Base-by-base conservation (phyloP, 2,113 vertebrate species). In the Rhabdomys dilectus region DNA sequence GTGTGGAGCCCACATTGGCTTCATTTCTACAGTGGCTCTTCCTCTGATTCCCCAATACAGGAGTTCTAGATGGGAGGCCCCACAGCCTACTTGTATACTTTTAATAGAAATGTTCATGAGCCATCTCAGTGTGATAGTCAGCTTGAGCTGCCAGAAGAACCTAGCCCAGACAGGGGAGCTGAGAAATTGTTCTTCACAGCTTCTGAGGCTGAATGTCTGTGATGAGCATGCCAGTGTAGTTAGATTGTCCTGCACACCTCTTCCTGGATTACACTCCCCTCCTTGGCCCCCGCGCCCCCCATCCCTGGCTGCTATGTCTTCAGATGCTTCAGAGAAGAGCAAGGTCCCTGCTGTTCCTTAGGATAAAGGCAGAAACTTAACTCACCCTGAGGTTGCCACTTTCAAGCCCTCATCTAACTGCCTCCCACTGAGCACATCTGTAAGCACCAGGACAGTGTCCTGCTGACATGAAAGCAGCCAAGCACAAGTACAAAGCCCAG, bases 271-370 rank as follows among this genome's bases (percentile, higher is more conserved):
- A 17, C 24, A 31, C 64, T 31, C 26, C 64, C 29, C 29, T 0
- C 26, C 2, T 7, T 7, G 1, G 1, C 6, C 6, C 3, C n/a
- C 10, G 21, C 24, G 4, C 29, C 13, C 76, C 3, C 48, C 45
- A 16, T 19, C 56, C 16, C 56, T 17, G 29, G 42, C 73, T 76
- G 39, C 10, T 6, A 0, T 16, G 15, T 77, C 75, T 48, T 45
- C 45, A 48, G 12, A 3, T 7, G 45, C 13, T 48, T 29, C 15
- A 34, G 45, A 78, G 45, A 22, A 7, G 36, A 70, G 70, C 17
- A 21, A 72, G 13, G 7, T 7, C 76, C 7, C 76, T 78, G 45
- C 29, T 29, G 76, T 51, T 51, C 76, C 29, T 19, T 2, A 78
- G 29, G 45, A 3, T 19, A 51, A 78, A 78, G 45, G 13, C 29